Evolutionary conservation across 2,113 vertebrate genomes (phyloP).

Genomic region (Haemorhous mexicanus): DNA sequence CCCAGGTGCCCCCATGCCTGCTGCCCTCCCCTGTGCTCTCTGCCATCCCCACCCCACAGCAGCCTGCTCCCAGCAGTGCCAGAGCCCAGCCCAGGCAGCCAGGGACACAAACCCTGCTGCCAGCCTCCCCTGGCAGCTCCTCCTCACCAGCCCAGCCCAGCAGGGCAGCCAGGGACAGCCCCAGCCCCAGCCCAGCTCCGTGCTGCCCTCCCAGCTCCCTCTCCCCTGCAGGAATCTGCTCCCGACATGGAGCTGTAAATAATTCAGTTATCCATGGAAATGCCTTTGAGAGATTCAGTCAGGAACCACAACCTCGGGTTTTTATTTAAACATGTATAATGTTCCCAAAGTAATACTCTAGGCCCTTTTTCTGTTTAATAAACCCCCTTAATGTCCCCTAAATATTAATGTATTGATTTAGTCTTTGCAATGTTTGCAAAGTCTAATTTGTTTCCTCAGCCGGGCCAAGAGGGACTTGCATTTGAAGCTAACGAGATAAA

Average conservation of each 20-base stretch:
- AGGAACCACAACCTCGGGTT: conserved; percentile 25
- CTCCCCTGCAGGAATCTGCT: fast-evolving
- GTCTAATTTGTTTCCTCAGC: conserved; percentile 75
- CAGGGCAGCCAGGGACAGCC: too few species aligned
- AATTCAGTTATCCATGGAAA: background rate
- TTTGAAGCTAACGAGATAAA: conserved; percentile 75
- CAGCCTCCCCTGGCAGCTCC: too few species aligned
- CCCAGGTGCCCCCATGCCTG: background rate
- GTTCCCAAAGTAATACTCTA: conserved; percentile 56
- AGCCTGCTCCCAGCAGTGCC: fast-evolving
- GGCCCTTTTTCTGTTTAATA: conserved; percentile 67
- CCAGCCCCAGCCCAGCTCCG: too few species aligned
- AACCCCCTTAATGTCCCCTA: conserved; percentile 68
- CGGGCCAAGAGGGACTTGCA: conserved; percentile 63
- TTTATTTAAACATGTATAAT: conserved; percentile 56
- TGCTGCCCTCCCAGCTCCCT: background rate
- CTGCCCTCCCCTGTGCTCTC: fast-evolving
- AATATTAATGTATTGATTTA: conserved; percentile 76
- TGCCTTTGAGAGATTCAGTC: conserved; percentile 19
- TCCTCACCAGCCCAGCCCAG: too few species aligned
- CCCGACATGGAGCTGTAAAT: fast-evolving
- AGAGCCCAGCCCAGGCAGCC: fast-evolving
- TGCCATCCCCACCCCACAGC: background rate
- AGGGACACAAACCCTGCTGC: background rate
- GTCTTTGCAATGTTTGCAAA: conserved; percentile 68